Conservation (phyloP, 2,888 invertebrate genomes). For the Exephanes ischioxanthus region DNA sequence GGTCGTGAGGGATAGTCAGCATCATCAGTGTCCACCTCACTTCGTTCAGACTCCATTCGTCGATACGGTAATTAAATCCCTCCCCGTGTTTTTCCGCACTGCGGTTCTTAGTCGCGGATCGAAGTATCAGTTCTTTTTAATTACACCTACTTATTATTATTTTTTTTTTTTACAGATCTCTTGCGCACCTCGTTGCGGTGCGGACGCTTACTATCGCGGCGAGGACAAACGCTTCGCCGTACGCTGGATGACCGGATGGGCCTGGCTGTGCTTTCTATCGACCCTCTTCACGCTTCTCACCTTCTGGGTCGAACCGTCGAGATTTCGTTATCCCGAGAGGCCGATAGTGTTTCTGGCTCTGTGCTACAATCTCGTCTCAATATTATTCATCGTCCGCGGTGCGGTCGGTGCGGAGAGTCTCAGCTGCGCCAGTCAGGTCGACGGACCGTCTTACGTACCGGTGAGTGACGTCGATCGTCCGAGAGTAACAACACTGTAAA, state of each 20-base stretch:
- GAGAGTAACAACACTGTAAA: too few species aligned
- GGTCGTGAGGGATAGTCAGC: conserved; percentile 73
- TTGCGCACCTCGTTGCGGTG: conserved; percentile 88
- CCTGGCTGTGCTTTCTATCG: conserved; percentile 92
- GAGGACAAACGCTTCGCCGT: conserved; percentile 90
- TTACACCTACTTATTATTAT: too few species aligned
- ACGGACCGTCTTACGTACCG: conserved; percentile 84
- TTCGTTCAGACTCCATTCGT: conserved; percentile 87
- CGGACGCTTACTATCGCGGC: conserved; percentile 89
- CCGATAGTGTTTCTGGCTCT: conserved; percentile 96
- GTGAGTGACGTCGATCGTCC: conserved; percentile 67
- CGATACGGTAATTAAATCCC: conserved; percentile 74
- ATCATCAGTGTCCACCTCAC: conserved; percentile 87
- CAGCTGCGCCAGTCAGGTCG: conserved; percentile 83
- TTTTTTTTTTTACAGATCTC: conserved; percentile 77
- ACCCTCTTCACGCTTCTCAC: conserved; percentile 94
- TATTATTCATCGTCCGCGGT: conserved; percentile 91
- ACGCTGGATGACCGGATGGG: conserved; percentile 92
- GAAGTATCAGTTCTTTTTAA: too few species aligned
- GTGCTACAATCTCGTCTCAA: conserved; percentile 93
- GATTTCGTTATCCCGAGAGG: conserved; percentile 97
- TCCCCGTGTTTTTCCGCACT: conserved; percentile 1
- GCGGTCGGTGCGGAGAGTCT: conserved; percentile 86
- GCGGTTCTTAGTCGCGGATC: too few species aligned
- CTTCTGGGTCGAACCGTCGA: conserved; percentile 94